Conservation (phyloP, 2,797 vertebrate genomes). For the Pantherophis vulpinus region DNA sequence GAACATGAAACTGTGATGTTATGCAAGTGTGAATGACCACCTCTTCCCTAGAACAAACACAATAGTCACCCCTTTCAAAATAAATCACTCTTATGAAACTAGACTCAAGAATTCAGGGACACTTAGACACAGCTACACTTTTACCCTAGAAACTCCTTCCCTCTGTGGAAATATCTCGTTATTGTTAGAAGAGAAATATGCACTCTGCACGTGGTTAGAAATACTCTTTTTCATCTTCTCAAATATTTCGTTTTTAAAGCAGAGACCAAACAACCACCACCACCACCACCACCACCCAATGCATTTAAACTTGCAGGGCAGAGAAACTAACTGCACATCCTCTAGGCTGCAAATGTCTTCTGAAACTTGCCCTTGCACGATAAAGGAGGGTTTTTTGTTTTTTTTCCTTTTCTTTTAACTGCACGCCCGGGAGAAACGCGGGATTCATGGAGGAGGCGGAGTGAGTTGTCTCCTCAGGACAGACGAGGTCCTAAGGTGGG, state of each 20-base stretch:
- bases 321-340: neutral
- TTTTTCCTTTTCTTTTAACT: neutral
- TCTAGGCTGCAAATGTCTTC: neutral
- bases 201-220: neutral
- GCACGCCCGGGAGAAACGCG: neutral
- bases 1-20: neutral
- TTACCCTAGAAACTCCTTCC: too few species aligned
- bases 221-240: neutral
- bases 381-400: neutral
- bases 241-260: neutral
- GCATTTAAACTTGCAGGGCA: neutral
- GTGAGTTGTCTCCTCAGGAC: neutral
- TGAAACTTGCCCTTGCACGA: neutral
- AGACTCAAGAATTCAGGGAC: neutral
- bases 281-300: rapidly evolving
- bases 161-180: neutral
- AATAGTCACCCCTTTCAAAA: neutral
- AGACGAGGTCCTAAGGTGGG: neutral
- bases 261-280: neutral
- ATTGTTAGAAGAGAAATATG: too few species aligned
- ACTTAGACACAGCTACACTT: neutral
- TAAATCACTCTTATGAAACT: neutral
- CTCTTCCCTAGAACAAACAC: neutral
- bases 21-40: neutral
- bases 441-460: neutral